Evolutionary conservation across 23 tunicate species (phyloP).

Genomic region (Aplidium turbinatum): DNA sequence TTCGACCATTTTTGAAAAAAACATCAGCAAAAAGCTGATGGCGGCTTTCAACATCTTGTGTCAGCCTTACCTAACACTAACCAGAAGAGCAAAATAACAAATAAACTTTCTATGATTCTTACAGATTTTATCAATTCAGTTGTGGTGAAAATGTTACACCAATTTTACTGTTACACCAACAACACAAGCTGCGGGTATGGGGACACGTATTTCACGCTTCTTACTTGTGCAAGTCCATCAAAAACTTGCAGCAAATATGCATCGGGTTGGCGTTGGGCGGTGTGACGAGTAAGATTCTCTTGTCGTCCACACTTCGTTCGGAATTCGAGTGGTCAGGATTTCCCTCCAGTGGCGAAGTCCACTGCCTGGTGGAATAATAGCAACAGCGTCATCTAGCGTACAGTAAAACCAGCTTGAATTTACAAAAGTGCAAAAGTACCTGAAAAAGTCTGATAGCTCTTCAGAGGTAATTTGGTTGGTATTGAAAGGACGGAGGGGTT

Average conservation of each 20-base stretch:
- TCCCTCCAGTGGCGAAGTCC: slow-evolving; percentile 12
- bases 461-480: neutral
- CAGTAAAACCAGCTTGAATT: neutral
- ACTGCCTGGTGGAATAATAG: slow-evolving; percentile 15
- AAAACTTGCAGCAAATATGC: slow-evolving; percentile 54
- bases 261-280: slow-evolving; percentile 27
- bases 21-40: no score
- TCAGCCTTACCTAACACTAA: no score
- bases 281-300: slow-evolving; percentile 35
- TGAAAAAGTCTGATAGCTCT: slow-evolving; percentile 12
- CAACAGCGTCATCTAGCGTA: neutral
- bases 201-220: no score
- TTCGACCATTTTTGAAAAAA: no score
- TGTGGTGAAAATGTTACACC: no score
- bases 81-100: no score
- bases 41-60: no score
- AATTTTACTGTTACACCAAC: no score
- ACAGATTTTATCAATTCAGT: no score
- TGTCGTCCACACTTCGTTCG: neutral
- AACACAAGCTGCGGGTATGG: no score
- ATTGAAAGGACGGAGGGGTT: slow-evolving; percentile 32
- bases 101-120: no score
- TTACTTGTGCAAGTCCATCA: slow-evolving; percentile 47
- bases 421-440: neutral
- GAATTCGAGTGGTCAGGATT: slow-evolving; percentile 32